Conservation (phyloP, 2,888 invertebrate genomes). For the Priocnemis perturbator region DNA sequence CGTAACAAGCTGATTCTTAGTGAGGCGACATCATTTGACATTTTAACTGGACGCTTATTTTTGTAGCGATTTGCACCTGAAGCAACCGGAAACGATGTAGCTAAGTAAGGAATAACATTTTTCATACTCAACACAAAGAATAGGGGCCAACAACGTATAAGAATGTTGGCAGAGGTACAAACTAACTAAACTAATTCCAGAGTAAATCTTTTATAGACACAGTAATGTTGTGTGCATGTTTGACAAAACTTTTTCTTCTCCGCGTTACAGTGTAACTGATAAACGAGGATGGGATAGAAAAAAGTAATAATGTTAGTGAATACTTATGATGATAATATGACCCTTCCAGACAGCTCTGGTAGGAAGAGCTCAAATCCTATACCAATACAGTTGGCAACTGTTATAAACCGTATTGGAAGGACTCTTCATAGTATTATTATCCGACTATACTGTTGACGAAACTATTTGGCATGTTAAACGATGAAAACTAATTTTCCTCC, state of each 20-base stretch:
- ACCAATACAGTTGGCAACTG: constrained; percentile 38
- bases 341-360: constrained; percentile 31
- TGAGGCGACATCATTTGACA: constrained; percentile 40
- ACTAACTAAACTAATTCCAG: constrained; percentile 56
- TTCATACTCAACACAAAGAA: background rate
- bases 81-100: constrained; percentile 1
- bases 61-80: constrained; percentile 53
- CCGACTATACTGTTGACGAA: constrained; percentile 42
- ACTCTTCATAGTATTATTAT: constrained; percentile 33
- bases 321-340: constrained; percentile 1
- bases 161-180: constrained; percentile 51
- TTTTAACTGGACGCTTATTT: constrained; percentile 54
- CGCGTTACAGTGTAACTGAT: constrained; percentile 45
- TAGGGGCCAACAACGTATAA: constrained; percentile 14
- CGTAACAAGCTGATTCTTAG: constrained; percentile 6
- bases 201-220: constrained; percentile 17
- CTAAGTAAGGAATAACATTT: constrained; percentile 6
- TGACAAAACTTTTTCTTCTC: constrained; percentile 19
- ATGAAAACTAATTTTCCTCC: constrained; percentile 38
- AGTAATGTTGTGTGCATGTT: constrained; percentile 24
- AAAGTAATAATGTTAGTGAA: constrained; percentile 12
- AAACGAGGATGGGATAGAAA: constrained; percentile 24
- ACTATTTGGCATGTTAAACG: constrained; percentile 38
- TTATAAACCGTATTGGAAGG: constrained; percentile 35
- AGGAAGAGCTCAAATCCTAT: constrained; percentile 33